phyloP scores from a whole-genome alignment of 2,797 vertebrate genomes.

The Lemur catta region DNA sequence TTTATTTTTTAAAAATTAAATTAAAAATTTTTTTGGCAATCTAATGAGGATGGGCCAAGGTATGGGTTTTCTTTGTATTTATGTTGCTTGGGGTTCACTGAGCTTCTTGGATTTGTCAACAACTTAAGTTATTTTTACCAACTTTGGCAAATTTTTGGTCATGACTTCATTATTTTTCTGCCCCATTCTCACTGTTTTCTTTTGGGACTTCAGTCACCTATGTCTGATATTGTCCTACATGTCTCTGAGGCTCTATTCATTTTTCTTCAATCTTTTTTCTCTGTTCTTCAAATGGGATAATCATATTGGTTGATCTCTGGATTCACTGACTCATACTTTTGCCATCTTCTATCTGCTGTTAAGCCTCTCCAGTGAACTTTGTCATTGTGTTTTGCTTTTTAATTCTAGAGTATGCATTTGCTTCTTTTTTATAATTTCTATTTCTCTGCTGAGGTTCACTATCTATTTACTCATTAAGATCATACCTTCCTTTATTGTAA shows the following conservation, averaged over 20 bases:
- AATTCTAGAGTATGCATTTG: neutral
- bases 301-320: neutral
- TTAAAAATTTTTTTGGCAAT: neutral
- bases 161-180: neutral
- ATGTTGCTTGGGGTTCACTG: neutral
- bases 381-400: neutral
- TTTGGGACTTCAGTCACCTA: neutral
- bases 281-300: neutral
- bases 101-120: neutral
- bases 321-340: neutral
- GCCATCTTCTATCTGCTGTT: neutral
- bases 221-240: neutral
- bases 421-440: neutral
- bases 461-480: neutral
- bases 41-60: neutral
- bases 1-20: neutral
- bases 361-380: neutral
- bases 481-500: neutral
- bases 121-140: neutral
- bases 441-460: neutral
- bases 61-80: conserved; percentile 7
- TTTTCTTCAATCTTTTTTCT: neutral
- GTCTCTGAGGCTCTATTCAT: neutral
- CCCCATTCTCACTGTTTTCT: neutral
- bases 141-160: neutral